phyloP scores from a whole-genome alignment of 1,140 invertebrate genomes.

The Bombus balteatus region DNA sequence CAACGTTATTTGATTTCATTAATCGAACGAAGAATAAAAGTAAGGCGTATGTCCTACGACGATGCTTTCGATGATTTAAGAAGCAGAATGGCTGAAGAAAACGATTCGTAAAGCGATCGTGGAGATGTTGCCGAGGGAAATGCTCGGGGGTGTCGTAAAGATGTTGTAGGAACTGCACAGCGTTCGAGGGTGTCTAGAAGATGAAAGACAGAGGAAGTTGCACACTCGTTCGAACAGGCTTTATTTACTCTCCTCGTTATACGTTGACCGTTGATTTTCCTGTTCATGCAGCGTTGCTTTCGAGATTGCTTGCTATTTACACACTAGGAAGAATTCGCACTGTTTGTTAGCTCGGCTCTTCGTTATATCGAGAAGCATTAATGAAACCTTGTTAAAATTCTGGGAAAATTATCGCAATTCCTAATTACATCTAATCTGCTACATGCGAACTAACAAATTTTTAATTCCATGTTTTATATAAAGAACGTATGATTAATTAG shows the following conservation, averaged over 20 bases:
- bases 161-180: neutral
- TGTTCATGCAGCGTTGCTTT: neutral
- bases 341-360: neutral
- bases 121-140: constrained; percentile 12
- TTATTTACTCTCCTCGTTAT: constrained; percentile 28
- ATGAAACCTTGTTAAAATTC: neutral
- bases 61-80: neutral
- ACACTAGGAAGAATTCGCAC: neutral
- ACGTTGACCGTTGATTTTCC: constrained; percentile 11
- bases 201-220: neutral
- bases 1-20: neutral
- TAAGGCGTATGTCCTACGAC: neutral
- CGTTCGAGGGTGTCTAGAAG: neutral
- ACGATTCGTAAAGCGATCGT: constrained; percentile 5
- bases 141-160: constrained; percentile 42
- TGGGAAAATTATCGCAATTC: no score
- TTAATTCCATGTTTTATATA: neutral
- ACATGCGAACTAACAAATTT: neutral
- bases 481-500: no score
- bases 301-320: neutral
- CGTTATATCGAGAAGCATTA: neutral
- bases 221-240: neutral
- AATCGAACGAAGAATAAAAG: neutral
- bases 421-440: no score
- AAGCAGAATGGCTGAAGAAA: neutral